phyloP scores from a whole-genome alignment of 2,797 vertebrate genomes.

The Arnoldichthys spilopterus region DNA sequence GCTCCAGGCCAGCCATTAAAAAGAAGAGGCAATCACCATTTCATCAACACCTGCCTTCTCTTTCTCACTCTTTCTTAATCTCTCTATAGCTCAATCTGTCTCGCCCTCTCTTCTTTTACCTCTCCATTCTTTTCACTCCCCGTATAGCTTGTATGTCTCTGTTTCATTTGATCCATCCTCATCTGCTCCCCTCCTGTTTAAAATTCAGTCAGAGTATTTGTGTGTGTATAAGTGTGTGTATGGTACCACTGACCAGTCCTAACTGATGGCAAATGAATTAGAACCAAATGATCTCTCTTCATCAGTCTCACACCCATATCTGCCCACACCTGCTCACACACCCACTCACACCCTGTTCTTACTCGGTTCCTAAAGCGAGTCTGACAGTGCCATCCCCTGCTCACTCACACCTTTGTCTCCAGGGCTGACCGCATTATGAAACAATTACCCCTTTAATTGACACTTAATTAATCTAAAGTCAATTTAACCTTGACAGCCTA shows the following conservation, averaged over 20 bases:
- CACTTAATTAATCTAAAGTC: conserved; percentile 85
- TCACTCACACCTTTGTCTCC: conserved; percentile 70
- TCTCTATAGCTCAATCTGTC: conserved; percentile 46
- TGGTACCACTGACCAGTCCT: conserved; percentile 13
- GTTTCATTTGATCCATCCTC: conserved; percentile 29
- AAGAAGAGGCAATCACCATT: conserved; percentile 78
- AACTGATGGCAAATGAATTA: conserved; percentile 18
- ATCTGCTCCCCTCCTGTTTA: conserved; percentile 10
- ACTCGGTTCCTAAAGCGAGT: conserved; percentile 62
- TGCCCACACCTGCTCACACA: conserved; percentile 38
- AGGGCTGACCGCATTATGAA: conserved; percentile 74
- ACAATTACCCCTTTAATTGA: conserved; percentile 82
- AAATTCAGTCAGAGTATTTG: background rate
- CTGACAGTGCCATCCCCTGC: conserved; percentile 68
- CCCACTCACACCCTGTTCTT: conserved; percentile 54
- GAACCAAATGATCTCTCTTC: conserved; percentile 13
- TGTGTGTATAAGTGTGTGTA: conserved; percentile 1
- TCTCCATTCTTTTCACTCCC: conserved; percentile 29
- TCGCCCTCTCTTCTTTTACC: conserved; percentile 46
- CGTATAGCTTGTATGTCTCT: conserved; percentile 37
- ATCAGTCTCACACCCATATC: conserved; percentile 36
- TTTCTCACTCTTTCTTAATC: conserved; percentile 41
- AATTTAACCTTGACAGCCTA: conserved; percentile 78
- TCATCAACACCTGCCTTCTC: conserved; percentile 67
- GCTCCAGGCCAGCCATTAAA: conserved; percentile 77